Evolutionary conservation across 2,797 vertebrate genomes (phyloP), one percentile per base, ranked within the genome.

Genomic region (Petrocephalus schoutedeni): DNA sequence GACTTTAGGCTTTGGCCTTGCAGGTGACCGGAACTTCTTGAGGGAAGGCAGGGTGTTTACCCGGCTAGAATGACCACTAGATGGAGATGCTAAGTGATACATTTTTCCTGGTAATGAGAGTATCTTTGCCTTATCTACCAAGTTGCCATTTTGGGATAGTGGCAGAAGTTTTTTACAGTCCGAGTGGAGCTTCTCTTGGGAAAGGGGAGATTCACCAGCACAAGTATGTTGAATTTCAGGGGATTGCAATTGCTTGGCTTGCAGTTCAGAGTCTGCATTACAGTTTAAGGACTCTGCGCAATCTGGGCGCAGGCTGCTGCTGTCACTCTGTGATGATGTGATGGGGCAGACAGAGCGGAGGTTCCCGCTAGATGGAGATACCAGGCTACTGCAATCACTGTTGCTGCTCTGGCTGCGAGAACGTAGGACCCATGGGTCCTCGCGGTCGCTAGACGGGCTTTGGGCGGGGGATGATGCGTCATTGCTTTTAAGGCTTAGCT

Each of bases 61-160:
- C 92, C 98, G 97, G 93, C 97, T 99, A 91, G 97, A 98, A 94
- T 98, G 98, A 7, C 97, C 97, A 51, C 97, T 98, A 0, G 98
- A 98, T 0, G 97, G 97, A 0, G 98, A 98, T 0, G 97, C 95
- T 10, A 97, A 95, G 88, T 95, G 93, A 87, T 96, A 96, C 3
- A 95, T 90, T 84, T 95, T 96, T 80, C 96, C 96, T 0, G 94
- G 94, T 3, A 96, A 96, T 4, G 90, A 12, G 51, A 64, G 19
- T 45, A 90, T 91, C 92, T 95, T 96, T 91, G 94, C 92, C 93
- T 95, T 95, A 89, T 89, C 88, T 0, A n/a, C 59, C 14, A 54
- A 41, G 16, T 91, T 64, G 0, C 87, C 3, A 56, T 88, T 86
- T 32, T 94, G 90, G 86, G 23, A 92, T 85, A 85, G 93, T 19